Evolutionary conservation across 1,140 invertebrate species (phyloP).

Genomic region (Hypsibius dujardini): DNA sequence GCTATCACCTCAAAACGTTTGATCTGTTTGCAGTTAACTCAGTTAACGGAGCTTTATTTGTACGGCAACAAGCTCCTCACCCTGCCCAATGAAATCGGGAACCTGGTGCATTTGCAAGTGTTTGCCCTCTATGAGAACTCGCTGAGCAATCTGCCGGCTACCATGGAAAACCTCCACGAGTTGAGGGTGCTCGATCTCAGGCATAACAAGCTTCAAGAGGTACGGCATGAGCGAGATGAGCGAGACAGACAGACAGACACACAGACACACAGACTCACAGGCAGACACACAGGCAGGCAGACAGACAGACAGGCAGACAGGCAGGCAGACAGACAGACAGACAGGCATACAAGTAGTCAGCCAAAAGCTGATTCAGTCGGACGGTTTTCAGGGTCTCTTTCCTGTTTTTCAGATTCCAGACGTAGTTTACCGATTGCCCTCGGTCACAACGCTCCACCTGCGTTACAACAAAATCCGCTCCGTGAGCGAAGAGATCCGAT

Average conservation of each 20-base stretch:
- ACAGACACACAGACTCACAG: no score
- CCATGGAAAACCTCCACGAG: slow-evolving; percentile 61
- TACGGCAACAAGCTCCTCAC: slow-evolving; percentile 87
- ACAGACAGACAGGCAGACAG: no score
- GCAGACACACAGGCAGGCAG: no score
- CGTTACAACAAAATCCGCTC: slow-evolving; percentile 85
- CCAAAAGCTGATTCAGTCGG: neutral
- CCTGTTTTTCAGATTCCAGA: slow-evolving; percentile 55
- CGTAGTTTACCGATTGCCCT: slow-evolving; percentile 82
- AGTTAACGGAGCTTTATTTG: slow-evolving; percentile 84
- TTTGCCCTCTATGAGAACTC: slow-evolving; percentile 93
- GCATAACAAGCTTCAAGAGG: slow-evolving; percentile 94
- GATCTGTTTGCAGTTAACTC: slow-evolving; percentile 43
- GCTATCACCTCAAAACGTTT: neutral
- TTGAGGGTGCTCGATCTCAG: slow-evolving; percentile 83
- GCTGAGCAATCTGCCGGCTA: slow-evolving; percentile 78
- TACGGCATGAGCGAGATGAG: slow-evolving; percentile 24
- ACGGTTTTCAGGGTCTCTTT: slow-evolving; percentile 19
- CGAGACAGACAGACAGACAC: no score
- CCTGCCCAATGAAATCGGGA: slow-evolving; percentile 81
- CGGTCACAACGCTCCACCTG: slow-evolving; percentile 80
- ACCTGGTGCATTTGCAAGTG: slow-evolving; percentile 68
- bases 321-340: no score
- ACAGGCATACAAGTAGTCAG: no score
- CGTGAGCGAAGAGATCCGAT: slow-evolving; percentile 73